Evolutionary conservation across 2,797 vertebrate genomes (phyloP), one percentile per base, ranked within the genome.

Genomic region (Bradypodion ventrale): DNA sequence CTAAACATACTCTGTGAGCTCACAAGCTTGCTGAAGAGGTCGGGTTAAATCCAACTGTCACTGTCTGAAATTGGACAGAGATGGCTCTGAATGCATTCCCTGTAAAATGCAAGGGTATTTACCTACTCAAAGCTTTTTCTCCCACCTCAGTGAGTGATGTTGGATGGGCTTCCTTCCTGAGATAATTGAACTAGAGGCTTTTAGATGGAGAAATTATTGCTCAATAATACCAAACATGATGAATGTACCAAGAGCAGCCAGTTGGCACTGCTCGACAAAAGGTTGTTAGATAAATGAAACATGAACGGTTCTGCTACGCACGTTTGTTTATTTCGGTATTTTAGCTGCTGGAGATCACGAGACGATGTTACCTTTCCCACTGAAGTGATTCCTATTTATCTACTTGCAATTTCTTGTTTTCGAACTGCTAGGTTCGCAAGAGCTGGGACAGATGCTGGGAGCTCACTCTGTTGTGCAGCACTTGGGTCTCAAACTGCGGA

Each of bases 31-130:
- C 59, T 78, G 15, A 74, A 83, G 25, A 12, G 56, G 19, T 46
- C 72, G 78, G 78, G 88, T 91, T 88, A 88, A 83, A n/a, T 52
- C 70, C 29, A 76, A 46, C 87, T 83, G 76, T 6, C 35, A 66
- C 46, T 73, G 59, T 69, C 68, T 88, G 72, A 63, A 46, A 13
- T 32, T 7, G 10, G 42, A 87, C 63, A 69, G 56, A 80, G 37
- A 37, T 77, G 66, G 59, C 65, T 52, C 85, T 44, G 23, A 78
- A 52, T 74, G 42, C 75, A 49, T 68, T 79, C 56, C 12, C 6
- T 42, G 35, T 1, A 73, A 68, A 83, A 49, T 60, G 29, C 16
- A 85, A 9, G 35, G 16, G 76, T 49, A 78, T 82, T 2, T 3
- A 87, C 62, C 62, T 59, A 78, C 80, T 77, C 68, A 85, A 85